These are phyloP conservation scores for Tamandua tetradactyla DNA, from an alignment of 2,797 vertebrate species.

Conservation along the genomic window DNA sequence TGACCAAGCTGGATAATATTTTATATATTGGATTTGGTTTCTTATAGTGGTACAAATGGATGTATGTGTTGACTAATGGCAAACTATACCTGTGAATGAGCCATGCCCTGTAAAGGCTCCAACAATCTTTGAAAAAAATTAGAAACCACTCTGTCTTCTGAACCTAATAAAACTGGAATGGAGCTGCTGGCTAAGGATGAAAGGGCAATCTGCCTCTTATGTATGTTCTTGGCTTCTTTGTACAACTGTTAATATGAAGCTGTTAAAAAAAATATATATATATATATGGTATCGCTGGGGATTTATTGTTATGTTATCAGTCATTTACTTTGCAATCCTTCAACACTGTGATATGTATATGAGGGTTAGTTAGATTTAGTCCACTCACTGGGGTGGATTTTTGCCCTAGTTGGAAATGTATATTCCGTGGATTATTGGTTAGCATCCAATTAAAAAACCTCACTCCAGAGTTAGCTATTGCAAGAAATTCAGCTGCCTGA, in stretches of 20 bases:
- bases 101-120: background rate
- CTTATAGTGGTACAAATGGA: background rate
- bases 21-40: conserved; percentile 27
- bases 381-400: background rate
- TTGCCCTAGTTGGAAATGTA: background rate
- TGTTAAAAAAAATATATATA: background rate
- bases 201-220: background rate
- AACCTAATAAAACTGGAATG: background rate
- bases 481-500: background rate
- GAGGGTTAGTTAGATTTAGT: background rate
- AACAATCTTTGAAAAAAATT: background rate
- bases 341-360: background rate
- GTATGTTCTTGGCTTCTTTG: background rate
- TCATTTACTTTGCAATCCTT: background rate
- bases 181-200: background rate
- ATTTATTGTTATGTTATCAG: background rate
- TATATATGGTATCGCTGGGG: background rate
- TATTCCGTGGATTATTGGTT: background rate
- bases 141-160: background rate
- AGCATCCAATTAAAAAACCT: background rate
- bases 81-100: background rate
- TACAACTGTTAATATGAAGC: background rate
- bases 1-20: background rate
- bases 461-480: background rate
- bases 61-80: background rate